Evolutionary conservation across 2,888 invertebrate genomes (phyloP).

Genomic region (Megamerina dolium): DNA sequence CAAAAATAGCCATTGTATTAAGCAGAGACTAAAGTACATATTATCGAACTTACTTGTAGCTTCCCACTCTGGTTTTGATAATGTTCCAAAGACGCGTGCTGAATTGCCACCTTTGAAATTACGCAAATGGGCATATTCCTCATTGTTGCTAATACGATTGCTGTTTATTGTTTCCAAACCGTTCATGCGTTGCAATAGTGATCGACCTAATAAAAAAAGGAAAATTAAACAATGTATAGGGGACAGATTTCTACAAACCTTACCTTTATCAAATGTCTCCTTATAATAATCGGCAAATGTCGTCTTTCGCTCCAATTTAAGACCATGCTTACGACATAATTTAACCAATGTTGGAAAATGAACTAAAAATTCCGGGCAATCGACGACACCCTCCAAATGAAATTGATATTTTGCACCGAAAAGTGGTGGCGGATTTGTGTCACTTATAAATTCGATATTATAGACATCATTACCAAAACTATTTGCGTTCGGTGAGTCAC

Average conservation of each 20-base stretch:
- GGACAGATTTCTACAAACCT: not conserved
- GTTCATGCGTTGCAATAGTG: conserved; percentile 68
- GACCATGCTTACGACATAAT: conserved; percentile 64
- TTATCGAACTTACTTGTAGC: conserved; percentile 66
- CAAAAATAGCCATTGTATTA: too few species aligned
- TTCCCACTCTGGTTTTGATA: conserved; percentile 89
- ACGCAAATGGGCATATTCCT: conserved; percentile 71
- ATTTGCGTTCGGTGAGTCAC: conserved; percentile 52
- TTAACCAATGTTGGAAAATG: conserved; percentile 81
- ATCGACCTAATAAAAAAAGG: conserved; percentile 28
- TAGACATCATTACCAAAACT: conserved; percentile 76
- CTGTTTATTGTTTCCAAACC: conserved; percentile 72
- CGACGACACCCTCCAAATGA: conserved; percentile 89
- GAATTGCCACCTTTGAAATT: conserved; percentile 50
- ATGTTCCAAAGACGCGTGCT: conserved; percentile 63
- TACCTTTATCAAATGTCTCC: conserved; percentile 34
- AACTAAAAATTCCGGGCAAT: conserved; percentile 98
- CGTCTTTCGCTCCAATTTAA: conserved; percentile 62
- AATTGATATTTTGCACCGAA: conserved; percentile 97
- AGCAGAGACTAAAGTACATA: conserved; percentile 2
- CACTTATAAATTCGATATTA: conserved; percentile 65
- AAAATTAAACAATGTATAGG: not conserved
- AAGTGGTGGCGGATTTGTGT: conserved; percentile 64
- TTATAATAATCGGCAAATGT: conserved; percentile 74
- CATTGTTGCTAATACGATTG: conserved; percentile 50